These are phyloP conservation scores for Amphiura filiformis DNA, from an alignment of 35 echinoderm and acorn worm species.

Conservation along the genomic window DNA sequence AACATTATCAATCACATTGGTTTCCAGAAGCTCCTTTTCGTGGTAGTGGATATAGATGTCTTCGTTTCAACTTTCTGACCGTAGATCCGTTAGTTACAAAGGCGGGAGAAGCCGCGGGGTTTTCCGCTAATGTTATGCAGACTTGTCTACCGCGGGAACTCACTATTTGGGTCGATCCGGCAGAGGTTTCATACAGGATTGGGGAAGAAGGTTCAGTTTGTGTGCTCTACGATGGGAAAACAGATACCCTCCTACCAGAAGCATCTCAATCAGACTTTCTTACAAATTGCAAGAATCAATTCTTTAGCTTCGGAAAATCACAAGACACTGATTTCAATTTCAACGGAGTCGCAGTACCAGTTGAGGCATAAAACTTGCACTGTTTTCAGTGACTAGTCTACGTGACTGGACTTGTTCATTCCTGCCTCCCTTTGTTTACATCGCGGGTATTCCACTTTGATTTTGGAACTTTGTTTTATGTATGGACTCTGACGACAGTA, in stretches of 20 bases:
- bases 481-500: constrained; percentile 1
- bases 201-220: constrained; percentile 77
- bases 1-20: constrained; percentile 58
- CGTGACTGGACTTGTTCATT: background rate
- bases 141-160: constrained; percentile 47
- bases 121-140: constrained; percentile 25
- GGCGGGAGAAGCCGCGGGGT: constrained; percentile 46
- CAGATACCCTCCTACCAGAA: constrained; percentile 1
- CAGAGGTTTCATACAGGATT: constrained; percentile 64
- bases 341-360: background rate
- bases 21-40: constrained; percentile 59
- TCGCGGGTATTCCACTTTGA: background rate
- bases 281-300: background rate
- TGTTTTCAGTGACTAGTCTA: background rate
- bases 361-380: background rate
- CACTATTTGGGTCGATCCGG: constrained; percentile 71
- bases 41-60: constrained; percentile 75
- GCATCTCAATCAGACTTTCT: background rate
- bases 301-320: background rate
- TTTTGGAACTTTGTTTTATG: background rate
- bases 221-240: constrained; percentile 58
- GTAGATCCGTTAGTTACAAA: constrained; percentile 66
- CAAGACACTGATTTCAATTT: background rate
- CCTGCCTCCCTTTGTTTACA: constrained; percentile 9
- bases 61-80: constrained; percentile 43